Conservation (phyloP, 2,113 vertebrate species). For the Poeciliopsis retropinna region DNA sequence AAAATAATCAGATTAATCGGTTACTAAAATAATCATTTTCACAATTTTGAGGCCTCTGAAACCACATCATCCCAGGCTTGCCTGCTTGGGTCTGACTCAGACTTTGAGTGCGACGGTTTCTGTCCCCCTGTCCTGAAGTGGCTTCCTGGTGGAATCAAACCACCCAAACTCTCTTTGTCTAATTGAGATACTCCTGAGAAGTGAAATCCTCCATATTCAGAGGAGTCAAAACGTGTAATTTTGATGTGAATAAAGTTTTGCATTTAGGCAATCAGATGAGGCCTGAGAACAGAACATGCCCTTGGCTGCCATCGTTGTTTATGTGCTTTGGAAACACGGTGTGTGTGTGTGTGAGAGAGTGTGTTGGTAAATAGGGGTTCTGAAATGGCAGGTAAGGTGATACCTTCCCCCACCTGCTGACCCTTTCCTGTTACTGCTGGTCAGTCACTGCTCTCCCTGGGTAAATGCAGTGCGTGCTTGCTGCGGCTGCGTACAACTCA, state of each 20-base stretch:
- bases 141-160: slow-evolving; percentile 13
- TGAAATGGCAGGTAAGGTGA: slow-evolving; percentile 61
- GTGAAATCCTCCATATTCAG: background rate
- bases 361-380: slow-evolving; percentile 56
- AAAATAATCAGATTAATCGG: too few relatives aligned
- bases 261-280: slow-evolving; percentile 14
- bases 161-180: background rate
- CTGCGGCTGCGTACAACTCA: slow-evolving; percentile 28
- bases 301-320: background rate
- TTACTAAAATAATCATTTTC: too few relatives aligned
- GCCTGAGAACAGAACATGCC: slow-evolving; percentile 64
- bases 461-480: background rate
- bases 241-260: background rate
- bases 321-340: slow-evolving; percentile 22
- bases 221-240: background rate
- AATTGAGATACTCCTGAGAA: background rate
- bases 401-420: background rate
- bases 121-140: background rate
- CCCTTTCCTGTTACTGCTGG: slow-evolving; percentile 16
- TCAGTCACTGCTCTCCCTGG: background rate
- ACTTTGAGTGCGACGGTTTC: background rate
- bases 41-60: too few relatives aligned
- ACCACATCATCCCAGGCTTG: too few relatives aligned
- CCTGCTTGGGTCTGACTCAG: too few relatives aligned
- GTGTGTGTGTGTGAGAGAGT: slow-evolving; percentile 2